Evolutionary conservation across 1,140 invertebrate species (phyloP), one percentile per base, ranked within the genome.

Genomic region (Aphidius gifuensis): DNA sequence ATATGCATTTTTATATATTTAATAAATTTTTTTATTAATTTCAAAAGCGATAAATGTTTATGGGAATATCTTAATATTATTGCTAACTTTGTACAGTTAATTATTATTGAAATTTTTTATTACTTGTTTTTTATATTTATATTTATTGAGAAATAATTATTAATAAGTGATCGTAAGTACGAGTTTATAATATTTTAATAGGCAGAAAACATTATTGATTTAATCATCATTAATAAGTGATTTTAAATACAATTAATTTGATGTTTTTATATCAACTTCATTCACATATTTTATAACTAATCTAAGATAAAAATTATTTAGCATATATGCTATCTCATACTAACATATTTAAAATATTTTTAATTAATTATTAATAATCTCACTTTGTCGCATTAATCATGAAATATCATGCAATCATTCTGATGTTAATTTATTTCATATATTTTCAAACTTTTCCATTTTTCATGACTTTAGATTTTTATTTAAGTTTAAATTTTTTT

Each of bases 301-400:
- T 71, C 78, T 80, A 80, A 73, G 73, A 80, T 80, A 80, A 80
- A 80, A 80, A 80, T 74, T 80, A 77, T 78, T 73, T 68, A 44
- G 44, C 57, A 70, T 78, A 76, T 68, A 64, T 68, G 54, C 57
- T 43, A 62, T 53, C 61, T 71, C 48, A 73, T 71, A 66, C 75
- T 79, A 32, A 80, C 68, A 69, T 56, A 9, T 55, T 62, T 50
- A 44, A 68, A 71, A 68, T 68, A 70, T 68, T 65, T 56, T 68
- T 44, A 71, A 72, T 68, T 68, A 69, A 69, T 74, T 72, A 73
- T 75, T 65, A 75, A 69, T 81, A 81, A 81, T 80, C 79, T 81
- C 79, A 81, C 78, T 80, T 76, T 75, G 69, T 72, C 71, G 71
- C 71, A 74, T 68, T 69, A 69, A 71, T 70, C 67, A 70, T 70